A percentile compares a stretch with the other conserved stretches of the same genome.
phyloP scores from a whole-genome alignment of 64 coral and sea anemone genomes.

The Montipora cactus region DNA sequence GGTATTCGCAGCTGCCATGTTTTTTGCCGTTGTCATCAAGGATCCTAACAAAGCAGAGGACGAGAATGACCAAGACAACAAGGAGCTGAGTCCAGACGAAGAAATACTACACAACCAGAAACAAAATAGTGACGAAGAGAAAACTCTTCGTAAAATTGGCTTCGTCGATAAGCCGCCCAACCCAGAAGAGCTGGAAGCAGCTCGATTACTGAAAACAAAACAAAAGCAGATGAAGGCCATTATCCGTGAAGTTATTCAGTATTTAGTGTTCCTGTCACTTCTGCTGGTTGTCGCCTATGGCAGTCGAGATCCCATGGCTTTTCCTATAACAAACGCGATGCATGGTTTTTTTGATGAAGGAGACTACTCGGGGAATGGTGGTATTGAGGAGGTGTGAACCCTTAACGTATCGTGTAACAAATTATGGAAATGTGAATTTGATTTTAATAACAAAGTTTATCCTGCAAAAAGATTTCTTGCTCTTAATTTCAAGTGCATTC shows the following conservation, averaged over 20 bases:
- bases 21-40: constrained; percentile 93
- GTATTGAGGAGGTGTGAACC: constrained; percentile 61
- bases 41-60: constrained; percentile 93
- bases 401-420: no score
- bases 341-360: constrained; percentile 59
- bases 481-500: no score
- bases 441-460: no score
- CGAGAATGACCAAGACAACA: constrained; percentile 59
- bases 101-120: constrained; percentile 74
- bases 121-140: constrained; percentile 79
- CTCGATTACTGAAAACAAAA: constrained; percentile 73
- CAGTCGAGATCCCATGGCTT: constrained; percentile 88
- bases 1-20: constrained; percentile 92
- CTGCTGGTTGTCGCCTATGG: constrained; percentile 84
- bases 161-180: constrained; percentile 93
- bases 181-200: constrained; percentile 74
- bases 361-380: constrained; percentile 69
- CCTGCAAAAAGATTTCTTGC: no score
- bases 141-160: constrained; percentile 80
- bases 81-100: constrained; percentile 82
- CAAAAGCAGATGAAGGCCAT: constrained; percentile 92
- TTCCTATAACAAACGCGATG: constrained; percentile 78
- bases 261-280: constrained; percentile 74
- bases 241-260: constrained; percentile 83
- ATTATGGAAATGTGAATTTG: no score